Evolutionary conservation across 1,140 invertebrate species (phyloP).

Genomic region (Eriocheir sinensis): DNA sequence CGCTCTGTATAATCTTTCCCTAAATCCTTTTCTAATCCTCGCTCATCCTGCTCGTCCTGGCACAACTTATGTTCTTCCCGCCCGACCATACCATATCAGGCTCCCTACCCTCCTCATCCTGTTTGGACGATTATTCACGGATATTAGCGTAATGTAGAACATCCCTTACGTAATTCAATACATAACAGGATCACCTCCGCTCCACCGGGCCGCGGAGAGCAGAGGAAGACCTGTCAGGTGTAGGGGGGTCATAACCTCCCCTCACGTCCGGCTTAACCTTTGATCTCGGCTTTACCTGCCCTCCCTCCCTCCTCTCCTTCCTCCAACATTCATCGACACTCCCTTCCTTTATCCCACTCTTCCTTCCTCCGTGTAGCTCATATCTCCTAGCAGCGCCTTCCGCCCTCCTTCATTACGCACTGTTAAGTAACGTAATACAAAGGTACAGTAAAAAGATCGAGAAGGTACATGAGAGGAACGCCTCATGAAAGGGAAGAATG

Average conservation of each 20-base stretch:
- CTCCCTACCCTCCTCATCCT: not conserved
- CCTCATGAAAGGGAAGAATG: not conserved
- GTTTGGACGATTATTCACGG: not conserved
- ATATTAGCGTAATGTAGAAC: slow-evolving; percentile 35
- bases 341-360: not conserved
- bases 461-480: not conserved
- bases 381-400: not conserved
- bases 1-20: not conserved
- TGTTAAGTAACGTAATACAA: not conserved
- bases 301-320: not conserved
- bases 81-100: not conserved
- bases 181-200: slow-evolving; percentile 47
- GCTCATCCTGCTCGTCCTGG: not conserved
- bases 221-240: slow-evolving; percentile 10
- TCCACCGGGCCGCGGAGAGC: slow-evolving; percentile 8
- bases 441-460: not conserved
- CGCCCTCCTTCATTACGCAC: not conserved
- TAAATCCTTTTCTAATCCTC: not conserved
- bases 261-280: slow-evolving; percentile 45
- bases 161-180: slow-evolving; percentile 43
- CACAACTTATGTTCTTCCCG: not conserved
- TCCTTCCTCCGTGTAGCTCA: not conserved
- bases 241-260: not conserved
- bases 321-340: not conserved
- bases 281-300: slow-evolving; percentile 32